Evolutionary conservation across 2,113 vertebrate species (phyloP).

Genomic region (Podiceps cristatus): DNA sequence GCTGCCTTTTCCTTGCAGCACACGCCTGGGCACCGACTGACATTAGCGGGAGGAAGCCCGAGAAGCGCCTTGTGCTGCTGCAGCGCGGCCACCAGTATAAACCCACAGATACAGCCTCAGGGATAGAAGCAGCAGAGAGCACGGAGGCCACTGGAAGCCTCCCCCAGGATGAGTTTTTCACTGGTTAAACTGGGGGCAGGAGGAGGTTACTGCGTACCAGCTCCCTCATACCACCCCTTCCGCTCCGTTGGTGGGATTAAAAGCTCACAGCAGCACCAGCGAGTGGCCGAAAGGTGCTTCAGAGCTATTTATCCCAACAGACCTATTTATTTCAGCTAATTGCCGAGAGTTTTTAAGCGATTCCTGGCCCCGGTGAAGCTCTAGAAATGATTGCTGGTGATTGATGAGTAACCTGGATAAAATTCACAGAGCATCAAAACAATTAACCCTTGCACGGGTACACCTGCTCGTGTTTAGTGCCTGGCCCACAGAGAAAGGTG

Average conservation of each 20-base stretch:
- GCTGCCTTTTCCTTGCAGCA: neutral
- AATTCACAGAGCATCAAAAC: neutral
- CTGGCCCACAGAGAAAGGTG: neutral
- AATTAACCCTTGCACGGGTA: neutral
- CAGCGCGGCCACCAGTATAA: fast-evolving
- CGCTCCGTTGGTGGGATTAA: neutral
- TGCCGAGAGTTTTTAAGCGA: neutral
- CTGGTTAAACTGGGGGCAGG: neutral
- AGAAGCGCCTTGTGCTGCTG: neutral
- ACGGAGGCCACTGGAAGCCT: neutral
- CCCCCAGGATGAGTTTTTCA: neutral
- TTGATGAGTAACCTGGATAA: conserved; percentile 34
- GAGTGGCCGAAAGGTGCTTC: neutral
- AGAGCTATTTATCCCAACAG: neutral
- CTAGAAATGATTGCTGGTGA: conserved; percentile 2
- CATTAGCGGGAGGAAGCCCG: neutral
- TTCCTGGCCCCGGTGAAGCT: conserved; percentile 12
- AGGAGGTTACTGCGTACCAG: neutral
- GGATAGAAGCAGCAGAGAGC: neutral
- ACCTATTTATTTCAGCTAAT: conserved; percentile 26
- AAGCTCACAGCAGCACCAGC: neutral
- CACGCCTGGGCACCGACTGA: neutral
- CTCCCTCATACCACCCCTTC: neutral
- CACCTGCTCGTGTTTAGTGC: neutral
- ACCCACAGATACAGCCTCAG: neutral